Conservation (phyloP, 2,888 invertebrate species). For the Noctua janthina region DNA sequence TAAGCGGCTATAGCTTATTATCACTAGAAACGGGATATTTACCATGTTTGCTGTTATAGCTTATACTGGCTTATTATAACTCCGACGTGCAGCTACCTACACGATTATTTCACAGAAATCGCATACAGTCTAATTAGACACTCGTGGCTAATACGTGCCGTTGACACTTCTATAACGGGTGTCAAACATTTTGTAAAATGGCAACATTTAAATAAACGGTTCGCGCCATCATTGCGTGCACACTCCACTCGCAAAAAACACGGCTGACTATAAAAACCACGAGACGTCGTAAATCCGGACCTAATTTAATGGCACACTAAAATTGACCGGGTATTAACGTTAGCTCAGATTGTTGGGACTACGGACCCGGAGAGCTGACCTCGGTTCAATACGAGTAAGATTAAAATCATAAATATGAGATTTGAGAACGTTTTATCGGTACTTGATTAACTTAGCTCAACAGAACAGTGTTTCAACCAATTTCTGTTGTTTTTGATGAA, state of each 20-base stretch:
- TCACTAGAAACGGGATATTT: no score
- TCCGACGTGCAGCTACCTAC: background rate
- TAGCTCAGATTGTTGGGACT: slow-evolving; percentile 41
- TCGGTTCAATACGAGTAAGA: slow-evolving; percentile 16
- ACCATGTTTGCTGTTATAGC: background rate
- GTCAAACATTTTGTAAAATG: slow-evolving; percentile 52
- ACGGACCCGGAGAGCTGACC: slow-evolving; percentile 2
- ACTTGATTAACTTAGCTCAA: background rate
- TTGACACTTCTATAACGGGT: slow-evolving; percentile 35
- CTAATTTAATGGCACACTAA: slow-evolving; percentile 64
- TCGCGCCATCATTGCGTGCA: slow-evolving; percentile 47
- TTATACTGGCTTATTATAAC: background rate
- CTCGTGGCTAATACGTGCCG: slow-evolving; percentile 18
- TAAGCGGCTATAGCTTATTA: background rate
- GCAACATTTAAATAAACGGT: slow-evolving; percentile 47
- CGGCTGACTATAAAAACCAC: slow-evolving; percentile 64
- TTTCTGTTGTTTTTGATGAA: background rate
- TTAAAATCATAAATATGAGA: slow-evolving; percentile 4
- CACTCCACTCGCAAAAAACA: slow-evolving; percentile 66
- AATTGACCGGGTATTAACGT: slow-evolving; percentile 50
- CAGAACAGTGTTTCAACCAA: background rate
- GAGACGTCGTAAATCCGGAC: slow-evolving; percentile 61
- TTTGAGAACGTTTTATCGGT: background rate
- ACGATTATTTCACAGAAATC: background rate
- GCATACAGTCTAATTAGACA: slow-evolving; percentile 5